These are phyloP conservation scores for Mamestra configurata DNA, from an alignment of 1,140 invertebrate genomes.

Conservation along the genomic window DNA sequence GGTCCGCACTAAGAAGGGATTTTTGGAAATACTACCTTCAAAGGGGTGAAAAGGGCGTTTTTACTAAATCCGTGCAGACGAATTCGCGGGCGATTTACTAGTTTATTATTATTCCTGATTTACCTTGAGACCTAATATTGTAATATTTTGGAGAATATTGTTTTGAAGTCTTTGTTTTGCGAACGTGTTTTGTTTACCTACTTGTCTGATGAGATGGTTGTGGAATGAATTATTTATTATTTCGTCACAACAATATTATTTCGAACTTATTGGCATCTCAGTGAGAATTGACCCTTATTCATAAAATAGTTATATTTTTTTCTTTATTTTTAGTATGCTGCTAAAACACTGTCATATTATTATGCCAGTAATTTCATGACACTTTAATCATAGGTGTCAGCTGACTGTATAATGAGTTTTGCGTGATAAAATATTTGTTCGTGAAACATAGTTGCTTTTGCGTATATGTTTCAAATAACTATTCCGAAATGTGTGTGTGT, in stretches of 20 bases:
- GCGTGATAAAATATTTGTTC: constrained; percentile 10
- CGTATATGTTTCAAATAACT: neutral
- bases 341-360: no score
- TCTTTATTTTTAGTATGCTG: no score
- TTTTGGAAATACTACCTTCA: no score
- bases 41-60: no score
- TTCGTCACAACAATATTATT: no score
- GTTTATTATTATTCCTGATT: no score
- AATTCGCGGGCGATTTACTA: no score
- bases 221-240: neutral
- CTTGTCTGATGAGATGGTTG: constrained; percentile 33
- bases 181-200: constrained; percentile 50
- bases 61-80: no score
- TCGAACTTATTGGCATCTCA: no score
- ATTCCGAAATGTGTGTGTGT: neutral
- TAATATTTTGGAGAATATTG: constrained; percentile 12
- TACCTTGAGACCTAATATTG: neutral
- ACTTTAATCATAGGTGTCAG: constrained; percentile 14
- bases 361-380: neutral
- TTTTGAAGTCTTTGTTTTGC: constrained; percentile 59
- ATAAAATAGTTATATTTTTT: no score
- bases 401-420: constrained; percentile 9
- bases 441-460: neutral
- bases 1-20: no score
- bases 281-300: no score